A percentile compares a stretch with the other conserved stretches of the same genome.
These are phyloP conservation scores for Gastracanthus pulcherrimus DNA, from an alignment of 2,888 invertebrate species.

Conservation along the genomic window DNA sequence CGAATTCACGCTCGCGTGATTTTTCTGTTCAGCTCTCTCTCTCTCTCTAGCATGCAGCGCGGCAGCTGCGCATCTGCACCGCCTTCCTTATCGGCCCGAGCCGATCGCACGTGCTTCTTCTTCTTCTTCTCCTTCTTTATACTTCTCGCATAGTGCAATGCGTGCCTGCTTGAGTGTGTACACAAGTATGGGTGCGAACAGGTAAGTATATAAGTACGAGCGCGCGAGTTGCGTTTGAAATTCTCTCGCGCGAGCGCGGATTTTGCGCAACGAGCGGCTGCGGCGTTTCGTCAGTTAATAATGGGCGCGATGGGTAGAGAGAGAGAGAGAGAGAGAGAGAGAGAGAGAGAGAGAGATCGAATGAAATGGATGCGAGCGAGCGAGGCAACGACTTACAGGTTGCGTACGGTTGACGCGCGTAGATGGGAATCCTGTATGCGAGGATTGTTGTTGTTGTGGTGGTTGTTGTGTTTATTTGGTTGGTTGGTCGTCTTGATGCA, in stretches of 20 bases:
- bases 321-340: background rate
- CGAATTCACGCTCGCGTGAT: no score
- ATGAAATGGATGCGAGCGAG: background rate
- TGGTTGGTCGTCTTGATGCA: no score
- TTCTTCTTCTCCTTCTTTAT: background rate
- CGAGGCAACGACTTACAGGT: no score
- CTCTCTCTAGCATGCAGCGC: background rate
- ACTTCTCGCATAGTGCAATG: background rate
- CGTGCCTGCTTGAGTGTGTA: background rate
- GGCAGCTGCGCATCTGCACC: background rate
- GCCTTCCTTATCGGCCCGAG: slow-evolving; percentile 24
- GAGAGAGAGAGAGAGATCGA: background rate
- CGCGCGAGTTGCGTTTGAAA: background rate
- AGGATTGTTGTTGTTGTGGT: background rate
- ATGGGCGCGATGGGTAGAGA: background rate
- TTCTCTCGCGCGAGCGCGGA: background rate
- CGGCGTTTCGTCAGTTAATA: slow-evolving; percentile 20
- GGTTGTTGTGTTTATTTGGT: no score
- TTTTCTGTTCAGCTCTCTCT: no score
- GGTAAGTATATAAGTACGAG: background rate
- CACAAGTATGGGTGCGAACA: background rate
- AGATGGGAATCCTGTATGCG: background rate
- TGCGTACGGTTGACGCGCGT: background rate
- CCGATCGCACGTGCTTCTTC: background rate
- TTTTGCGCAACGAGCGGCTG: background rate